Percentiles rank a stretch among this genome's conserved stretches.
These are phyloP conservation scores for Rachycentron canadum DNA, from an alignment of 2,797 vertebrate genomes.

Conservation along the genomic window DNA sequence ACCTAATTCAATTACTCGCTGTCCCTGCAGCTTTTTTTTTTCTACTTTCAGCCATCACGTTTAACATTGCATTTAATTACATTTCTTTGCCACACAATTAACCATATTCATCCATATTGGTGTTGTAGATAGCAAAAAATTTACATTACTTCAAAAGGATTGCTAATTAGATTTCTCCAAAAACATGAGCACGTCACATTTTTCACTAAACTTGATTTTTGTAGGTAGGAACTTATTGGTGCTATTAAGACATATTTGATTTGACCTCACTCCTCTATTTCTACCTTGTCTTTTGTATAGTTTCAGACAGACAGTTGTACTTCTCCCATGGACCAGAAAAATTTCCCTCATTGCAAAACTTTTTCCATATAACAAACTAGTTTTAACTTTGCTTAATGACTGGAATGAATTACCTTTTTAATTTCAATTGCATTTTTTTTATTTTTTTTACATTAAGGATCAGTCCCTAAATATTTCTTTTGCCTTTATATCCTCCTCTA, in stretches of 20 bases:
- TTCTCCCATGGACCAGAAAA: not conserved
- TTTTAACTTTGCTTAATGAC: not conserved
- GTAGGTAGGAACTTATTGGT: not conserved
- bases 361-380: not conserved
- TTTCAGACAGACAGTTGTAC: not conserved
- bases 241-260: not conserved
- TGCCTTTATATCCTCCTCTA: not conserved
- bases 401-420: not conserved
- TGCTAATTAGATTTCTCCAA: not conserved
- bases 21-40: not conserved
- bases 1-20: not conserved
- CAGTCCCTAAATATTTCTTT: not conserved
- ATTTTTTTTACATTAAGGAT: not conserved
- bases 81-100: slow-evolving; percentile 38
- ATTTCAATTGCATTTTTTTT: no score
- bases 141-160: not conserved
- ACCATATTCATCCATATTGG: slow-evolving; percentile 10
- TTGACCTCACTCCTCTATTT: not conserved
- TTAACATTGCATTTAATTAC: slow-evolving; percentile 46
- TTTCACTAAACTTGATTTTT: not conserved
- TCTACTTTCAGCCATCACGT: not conserved
- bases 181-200: slow-evolving; percentile 10
- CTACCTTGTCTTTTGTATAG: not conserved
- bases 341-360: not conserved
- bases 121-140: not conserved